Conservation (phyloP, 1,140 invertebrate species). For the Penaeus vannamei region DNA sequence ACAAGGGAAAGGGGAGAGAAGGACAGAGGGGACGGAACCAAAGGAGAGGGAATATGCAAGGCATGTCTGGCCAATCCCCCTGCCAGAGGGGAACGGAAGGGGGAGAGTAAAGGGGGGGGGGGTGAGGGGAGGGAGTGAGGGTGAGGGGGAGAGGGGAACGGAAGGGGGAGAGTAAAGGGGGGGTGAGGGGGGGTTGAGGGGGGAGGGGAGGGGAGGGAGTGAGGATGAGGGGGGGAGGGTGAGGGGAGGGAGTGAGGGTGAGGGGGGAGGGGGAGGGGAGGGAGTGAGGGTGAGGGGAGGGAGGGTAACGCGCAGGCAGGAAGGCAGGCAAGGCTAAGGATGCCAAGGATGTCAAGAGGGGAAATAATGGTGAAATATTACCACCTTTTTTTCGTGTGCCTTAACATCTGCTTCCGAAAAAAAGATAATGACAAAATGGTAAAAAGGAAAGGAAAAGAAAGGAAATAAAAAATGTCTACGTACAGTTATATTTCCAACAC, state of each 20-base stretch:
- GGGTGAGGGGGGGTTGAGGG: no score
- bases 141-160: no score
- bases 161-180: background rate
- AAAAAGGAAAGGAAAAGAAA: no score
- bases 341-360: constrained; percentile 46
- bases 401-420: background rate
- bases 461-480: no score
- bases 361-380: constrained; percentile 50
- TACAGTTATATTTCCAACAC: no score
- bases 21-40: background rate
- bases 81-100: background rate
- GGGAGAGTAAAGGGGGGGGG: background rate
- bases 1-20: background rate
- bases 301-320: no score
- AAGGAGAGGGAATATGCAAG: background rate
- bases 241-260: background rate
- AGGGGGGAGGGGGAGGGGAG: background rate
- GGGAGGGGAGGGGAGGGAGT: background rate
- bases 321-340: no score
- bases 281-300: no score
- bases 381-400: background rate
- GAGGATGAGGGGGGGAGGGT: background rate
- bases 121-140: background rate
- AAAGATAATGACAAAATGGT: no score
- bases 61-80: constrained; percentile 11